These are phyloP conservation scores for Furcifer pardalis DNA, from an alignment of 2,797 vertebrate species.

Conservation along the genomic window DNA sequence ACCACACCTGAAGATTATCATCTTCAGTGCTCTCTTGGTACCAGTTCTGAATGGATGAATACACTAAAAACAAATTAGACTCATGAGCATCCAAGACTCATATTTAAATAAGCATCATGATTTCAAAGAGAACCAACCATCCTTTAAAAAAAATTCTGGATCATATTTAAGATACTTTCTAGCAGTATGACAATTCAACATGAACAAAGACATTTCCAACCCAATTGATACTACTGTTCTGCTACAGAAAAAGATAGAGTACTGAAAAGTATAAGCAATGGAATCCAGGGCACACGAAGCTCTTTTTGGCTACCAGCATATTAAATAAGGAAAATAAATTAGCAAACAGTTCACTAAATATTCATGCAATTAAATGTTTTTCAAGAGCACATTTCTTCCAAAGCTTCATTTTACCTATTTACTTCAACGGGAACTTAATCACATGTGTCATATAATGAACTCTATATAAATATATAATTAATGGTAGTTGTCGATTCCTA, in stretches of 20 bases:
- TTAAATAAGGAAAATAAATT: neutral
- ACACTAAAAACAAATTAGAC: neutral
- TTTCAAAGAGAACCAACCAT: neutral
- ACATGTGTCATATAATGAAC: slow-evolving; percentile 28
- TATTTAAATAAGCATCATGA: neutral
- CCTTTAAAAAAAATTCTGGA: slow-evolving; percentile 1
- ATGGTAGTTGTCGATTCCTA: neutral
- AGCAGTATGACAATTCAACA: slow-evolving; percentile 1
- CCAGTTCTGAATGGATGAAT: neutral
- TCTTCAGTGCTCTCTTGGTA: neutral
- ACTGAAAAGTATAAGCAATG: neutral
- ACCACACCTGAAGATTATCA: neutral
- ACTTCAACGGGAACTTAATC: neutral
- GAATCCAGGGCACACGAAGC: neutral
- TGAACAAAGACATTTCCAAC: slow-evolving; percentile 13
- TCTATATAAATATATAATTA: slow-evolving; percentile 23
- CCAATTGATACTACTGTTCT: neutral
- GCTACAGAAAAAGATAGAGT: slow-evolving; percentile 12
- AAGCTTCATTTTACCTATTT: slow-evolving; percentile 42
- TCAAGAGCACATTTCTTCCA: slow-evolving; percentile 13
- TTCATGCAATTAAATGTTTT: neutral
- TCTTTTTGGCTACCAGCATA: neutral
- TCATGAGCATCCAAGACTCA: neutral
- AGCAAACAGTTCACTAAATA: slow-evolving; percentile 8
- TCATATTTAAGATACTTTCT: neutral